phyloP scores from a whole-genome alignment of 2,113 vertebrate species.

The Onychorhynchus coronatus region DNA sequence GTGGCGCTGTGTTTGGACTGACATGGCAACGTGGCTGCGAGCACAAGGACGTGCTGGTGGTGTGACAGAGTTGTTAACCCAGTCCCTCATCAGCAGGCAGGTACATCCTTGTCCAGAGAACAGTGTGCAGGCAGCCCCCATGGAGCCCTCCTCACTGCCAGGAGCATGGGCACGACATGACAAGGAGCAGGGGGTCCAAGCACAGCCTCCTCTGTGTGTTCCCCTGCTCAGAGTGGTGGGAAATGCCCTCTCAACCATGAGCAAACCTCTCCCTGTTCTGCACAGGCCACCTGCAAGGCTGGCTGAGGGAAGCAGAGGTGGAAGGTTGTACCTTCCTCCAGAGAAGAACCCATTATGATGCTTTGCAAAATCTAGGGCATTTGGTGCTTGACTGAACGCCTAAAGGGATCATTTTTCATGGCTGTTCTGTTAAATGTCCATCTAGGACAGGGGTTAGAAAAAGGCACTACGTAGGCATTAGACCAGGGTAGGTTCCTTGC shows the following conservation, averaged over 20 bases:
- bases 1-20: background rate
- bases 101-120: background rate
- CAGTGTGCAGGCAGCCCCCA: background rate
- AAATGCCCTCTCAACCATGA: background rate
- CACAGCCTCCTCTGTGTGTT: background rate
- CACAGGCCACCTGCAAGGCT: background rate
- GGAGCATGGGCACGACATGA: background rate
- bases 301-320: background rate
- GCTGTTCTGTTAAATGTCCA: background rate
- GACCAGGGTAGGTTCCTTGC: background rate
- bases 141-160: background rate
- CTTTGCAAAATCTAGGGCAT: background rate
- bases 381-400: background rate
- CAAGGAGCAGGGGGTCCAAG: fast-evolving
- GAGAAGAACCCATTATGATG: background rate
- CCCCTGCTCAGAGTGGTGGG: background rate
- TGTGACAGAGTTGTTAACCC: background rate
- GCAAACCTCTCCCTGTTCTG: background rate
- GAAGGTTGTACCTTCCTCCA: background rate
- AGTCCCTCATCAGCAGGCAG: background rate
- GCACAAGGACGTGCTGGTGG: background rate
- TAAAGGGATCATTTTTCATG: background rate
- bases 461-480: background rate
- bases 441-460: background rate
- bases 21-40: background rate